Evolutionary conservation across 2,888 invertebrate species (phyloP).

Genomic region (Crepidodera aurea): DNA sequence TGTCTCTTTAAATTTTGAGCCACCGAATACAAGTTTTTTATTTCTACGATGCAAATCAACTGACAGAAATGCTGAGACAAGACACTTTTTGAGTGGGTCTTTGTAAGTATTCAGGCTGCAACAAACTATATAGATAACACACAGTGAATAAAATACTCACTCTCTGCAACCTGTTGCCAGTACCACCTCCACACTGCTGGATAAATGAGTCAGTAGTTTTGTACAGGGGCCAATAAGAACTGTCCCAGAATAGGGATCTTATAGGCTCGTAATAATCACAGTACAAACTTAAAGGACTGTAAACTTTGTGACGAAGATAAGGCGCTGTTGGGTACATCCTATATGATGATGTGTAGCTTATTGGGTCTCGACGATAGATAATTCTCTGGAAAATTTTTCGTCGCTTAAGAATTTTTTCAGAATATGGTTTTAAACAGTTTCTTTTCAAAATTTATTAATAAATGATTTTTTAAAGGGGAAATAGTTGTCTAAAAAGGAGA

Average conservation of each 20-base stretch:
- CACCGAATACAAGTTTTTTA: no score
- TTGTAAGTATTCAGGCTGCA: no score
- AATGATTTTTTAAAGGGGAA: no score
- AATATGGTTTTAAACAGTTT: no score
- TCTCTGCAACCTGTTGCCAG: slow-evolving; percentile 45
- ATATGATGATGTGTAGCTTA: slow-evolving; percentile 43
- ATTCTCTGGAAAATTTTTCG: slow-evolving; percentile 55
- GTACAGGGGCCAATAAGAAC: slow-evolving; percentile 49
- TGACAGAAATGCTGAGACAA: no score
- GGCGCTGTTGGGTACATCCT: slow-evolving; percentile 43
- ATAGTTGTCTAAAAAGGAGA: no score
- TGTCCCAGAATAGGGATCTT: slow-evolving; percentile 45
- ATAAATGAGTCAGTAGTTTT: slow-evolving; percentile 41
- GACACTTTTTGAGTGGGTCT: no score
- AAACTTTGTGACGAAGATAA: slow-evolving; percentile 47
- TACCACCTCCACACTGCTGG: slow-evolving; percentile 36
- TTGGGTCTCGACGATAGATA: slow-evolving; percentile 55
- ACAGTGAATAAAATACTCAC: no score
- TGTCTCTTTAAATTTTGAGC: no score
- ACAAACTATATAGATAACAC: no score
- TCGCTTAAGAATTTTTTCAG: not conserved
- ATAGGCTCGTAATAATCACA: slow-evolving; percentile 51
- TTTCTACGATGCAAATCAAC: no score
- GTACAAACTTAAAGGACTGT: slow-evolving; percentile 50
- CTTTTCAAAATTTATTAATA: no score